Evolutionary conservation across 1,140 invertebrate genomes (phyloP).

Genomic region (Polyergus mexicanus): DNA sequence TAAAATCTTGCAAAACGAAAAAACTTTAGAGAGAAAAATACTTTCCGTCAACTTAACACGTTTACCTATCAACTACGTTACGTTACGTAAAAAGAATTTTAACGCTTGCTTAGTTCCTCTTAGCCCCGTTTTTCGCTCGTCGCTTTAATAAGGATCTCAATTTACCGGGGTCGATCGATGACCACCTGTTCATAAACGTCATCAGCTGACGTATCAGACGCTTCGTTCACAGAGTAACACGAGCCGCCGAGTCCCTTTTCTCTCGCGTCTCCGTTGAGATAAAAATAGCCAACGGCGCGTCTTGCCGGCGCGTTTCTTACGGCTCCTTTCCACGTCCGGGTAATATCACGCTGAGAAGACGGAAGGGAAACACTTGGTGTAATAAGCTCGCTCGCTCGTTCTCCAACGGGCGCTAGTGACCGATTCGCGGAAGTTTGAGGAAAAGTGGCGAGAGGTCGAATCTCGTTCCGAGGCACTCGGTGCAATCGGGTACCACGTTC

Average conservation of each 20-base stretch:
- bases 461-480: slow-evolving; percentile 55
- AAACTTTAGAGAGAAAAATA: neutral
- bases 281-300: slow-evolving; percentile 62
- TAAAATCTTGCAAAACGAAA: neutral
- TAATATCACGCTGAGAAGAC: slow-evolving; percentile 42
- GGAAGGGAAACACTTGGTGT: slow-evolving; percentile 61
- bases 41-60: neutral
- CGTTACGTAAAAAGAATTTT: neutral
- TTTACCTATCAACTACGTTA: neutral
- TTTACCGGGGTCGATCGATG: slow-evolving; percentile 55
- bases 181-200: slow-evolving; percentile 59
- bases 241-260: slow-evolving; percentile 22
- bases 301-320: slow-evolving; percentile 42
- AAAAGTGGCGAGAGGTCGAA: slow-evolving; percentile 51
- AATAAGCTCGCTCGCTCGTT: slow-evolving; percentile 57
- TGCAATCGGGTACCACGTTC: slow-evolving; percentile 63
- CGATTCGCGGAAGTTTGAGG: slow-evolving; percentile 46
- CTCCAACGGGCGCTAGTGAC: slow-evolving; percentile 6
- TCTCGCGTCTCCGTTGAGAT: slow-evolving; percentile 30
- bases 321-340: slow-evolving; percentile 20
- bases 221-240: slow-evolving; percentile 54
- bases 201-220: slow-evolving; percentile 54
- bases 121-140: neutral
- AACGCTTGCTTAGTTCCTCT: neutral
- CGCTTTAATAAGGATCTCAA: slow-evolving; percentile 34